phyloP scores from a whole-genome alignment of 2,888 invertebrate species.

The Acrobasis suavella region DNA sequence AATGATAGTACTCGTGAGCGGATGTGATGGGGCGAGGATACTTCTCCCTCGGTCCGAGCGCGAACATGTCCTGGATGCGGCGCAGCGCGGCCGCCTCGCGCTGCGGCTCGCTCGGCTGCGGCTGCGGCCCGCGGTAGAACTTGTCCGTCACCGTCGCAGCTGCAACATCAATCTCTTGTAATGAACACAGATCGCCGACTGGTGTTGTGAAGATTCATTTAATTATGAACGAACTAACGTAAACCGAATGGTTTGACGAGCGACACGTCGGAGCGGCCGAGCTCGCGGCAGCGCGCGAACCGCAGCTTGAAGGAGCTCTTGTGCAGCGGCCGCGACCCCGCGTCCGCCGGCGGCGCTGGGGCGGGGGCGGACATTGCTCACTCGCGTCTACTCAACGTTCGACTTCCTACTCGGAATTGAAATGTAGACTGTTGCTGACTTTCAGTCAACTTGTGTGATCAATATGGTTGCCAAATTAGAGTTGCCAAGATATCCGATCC shows the following conservation, averaged over 20 bases:
- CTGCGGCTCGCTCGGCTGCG: slow-evolving; percentile 27
- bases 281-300: slow-evolving; percentile 66
- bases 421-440: neutral
- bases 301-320: slow-evolving; percentile 66
- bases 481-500: no score
- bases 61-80: slow-evolving; percentile 49
- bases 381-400: no score
- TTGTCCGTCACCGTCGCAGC: slow-evolving; percentile 64
- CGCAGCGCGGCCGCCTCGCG: slow-evolving; percentile 34
- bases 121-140: slow-evolving; percentile 45
- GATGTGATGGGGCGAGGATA: slow-evolving; percentile 44
- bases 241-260: slow-evolving; percentile 60
- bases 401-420: no score
- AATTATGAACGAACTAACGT: slow-evolving; percentile 46
- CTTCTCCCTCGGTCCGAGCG: slow-evolving; percentile 47
- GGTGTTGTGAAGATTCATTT: no score
- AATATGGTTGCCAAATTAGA: neutral
- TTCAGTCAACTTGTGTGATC: slow-evolving; percentile 4
- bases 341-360: slow-evolving; percentile 23
- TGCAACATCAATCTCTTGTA: slow-evolving; percentile 33
- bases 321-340: slow-evolving; percentile 19
- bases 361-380: neutral
- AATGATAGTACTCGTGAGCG: slow-evolving; percentile 47
- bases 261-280: slow-evolving; percentile 68
- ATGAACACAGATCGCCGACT: neutral